Evolutionary conservation across 2,888 invertebrate species (phyloP).

Genomic region (Drosophila neutralis): DNA sequence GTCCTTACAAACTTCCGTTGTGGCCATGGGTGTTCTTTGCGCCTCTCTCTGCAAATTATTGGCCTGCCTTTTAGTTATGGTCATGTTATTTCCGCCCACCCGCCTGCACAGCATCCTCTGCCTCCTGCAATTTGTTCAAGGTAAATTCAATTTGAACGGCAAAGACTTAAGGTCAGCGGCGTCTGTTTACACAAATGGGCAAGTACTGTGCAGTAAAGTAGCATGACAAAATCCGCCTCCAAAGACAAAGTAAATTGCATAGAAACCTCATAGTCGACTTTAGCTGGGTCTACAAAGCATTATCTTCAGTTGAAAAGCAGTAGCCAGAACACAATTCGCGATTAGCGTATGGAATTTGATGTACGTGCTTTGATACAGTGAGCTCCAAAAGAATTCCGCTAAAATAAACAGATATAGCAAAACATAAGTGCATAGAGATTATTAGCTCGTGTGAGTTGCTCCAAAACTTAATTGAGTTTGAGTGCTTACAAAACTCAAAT

Average conservation of each 20-base stretch:
- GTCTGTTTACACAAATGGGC: constrained; percentile 48
- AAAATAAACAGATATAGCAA: neutral
- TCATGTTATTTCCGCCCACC: constrained; percentile 39
- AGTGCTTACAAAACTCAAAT: neutral
- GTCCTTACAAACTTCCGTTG: constrained; percentile 55
- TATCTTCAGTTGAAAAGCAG: neutral
- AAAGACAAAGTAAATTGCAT: neutral
- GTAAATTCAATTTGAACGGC: constrained; percentile 47
- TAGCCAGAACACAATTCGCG: constrained; percentile 5
- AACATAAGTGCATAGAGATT: neutral
- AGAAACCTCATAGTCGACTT: neutral
- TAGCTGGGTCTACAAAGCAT: constrained; percentile 2
- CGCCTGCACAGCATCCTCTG: constrained; percentile 29
- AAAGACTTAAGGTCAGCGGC: constrained; percentile 31
- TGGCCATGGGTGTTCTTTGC: constrained; percentile 36
- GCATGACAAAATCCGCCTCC: constrained; percentile 40
- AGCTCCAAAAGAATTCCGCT: constrained; percentile 6
- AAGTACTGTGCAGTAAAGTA: constrained; percentile 34
- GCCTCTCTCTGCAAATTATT: constrained; percentile 31
- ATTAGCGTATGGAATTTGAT: constrained; percentile 28
- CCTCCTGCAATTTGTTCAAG: constrained; percentile 45
- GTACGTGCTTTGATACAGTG: constrained; percentile 31
- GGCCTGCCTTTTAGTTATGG: constrained; percentile 53
- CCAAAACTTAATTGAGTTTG: neutral
- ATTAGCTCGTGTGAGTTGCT: neutral